These are phyloP conservation scores for Canis aureus DNA, from an alignment of 2,113 vertebrate genomes.

Conservation along the genomic window DNA sequence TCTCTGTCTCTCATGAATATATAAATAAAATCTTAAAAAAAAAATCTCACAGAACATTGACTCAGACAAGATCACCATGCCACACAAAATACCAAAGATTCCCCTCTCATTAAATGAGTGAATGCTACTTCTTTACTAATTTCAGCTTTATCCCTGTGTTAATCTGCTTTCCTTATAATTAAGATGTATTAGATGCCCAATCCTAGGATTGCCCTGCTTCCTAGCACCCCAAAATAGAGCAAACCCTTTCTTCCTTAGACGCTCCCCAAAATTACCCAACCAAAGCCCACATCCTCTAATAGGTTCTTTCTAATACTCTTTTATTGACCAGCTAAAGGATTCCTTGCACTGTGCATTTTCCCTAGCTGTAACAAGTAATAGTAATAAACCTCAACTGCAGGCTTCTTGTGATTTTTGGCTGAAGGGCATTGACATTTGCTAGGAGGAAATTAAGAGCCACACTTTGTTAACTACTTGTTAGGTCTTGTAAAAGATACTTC, in stretches of 20 bases:
- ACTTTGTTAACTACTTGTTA: neutral
- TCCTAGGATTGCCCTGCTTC: neutral
- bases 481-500: neutral
- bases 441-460: neutral
- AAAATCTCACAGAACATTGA: neutral
- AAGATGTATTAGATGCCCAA: neutral
- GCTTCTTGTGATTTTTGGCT: neutral
- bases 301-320: neutral
- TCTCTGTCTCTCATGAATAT: too few species aligned
- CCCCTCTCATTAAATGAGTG: neutral
- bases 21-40: too few species aligned
- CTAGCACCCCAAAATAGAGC: neutral
- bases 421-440: neutral
- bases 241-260: neutral
- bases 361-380: neutral
- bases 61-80: neutral
- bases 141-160: neutral
- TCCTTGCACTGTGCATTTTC: neutral
- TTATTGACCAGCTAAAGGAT: neutral
- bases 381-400: neutral
- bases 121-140: neutral
- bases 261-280: neutral
- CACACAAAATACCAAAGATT: neutral
- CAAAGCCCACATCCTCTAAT: neutral
- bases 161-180: neutral